Conservation (phyloP, 2,888 invertebrate genomes). For the Trissoscelio sp. region DNA sequence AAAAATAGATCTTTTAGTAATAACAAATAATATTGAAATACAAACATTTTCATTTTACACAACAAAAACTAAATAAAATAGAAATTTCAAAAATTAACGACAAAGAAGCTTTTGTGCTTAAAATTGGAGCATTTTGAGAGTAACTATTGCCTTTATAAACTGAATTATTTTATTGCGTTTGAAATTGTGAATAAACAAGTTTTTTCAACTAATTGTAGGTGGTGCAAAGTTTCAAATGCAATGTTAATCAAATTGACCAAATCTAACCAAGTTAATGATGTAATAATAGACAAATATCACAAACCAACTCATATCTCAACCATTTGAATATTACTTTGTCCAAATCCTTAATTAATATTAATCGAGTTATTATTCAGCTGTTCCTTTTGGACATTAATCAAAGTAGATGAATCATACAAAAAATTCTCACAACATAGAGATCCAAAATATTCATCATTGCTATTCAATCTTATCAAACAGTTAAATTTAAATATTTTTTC, state of each 20-base stretch:
- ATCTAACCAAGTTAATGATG: background rate
- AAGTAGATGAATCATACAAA: slow-evolving; percentile 29
- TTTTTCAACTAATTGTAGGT: slow-evolving; percentile 4
- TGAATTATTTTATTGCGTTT: background rate
- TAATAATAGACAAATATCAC: background rate
- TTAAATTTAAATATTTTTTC: too few species aligned
- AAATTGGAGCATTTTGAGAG: too few species aligned
- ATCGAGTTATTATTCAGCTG: slow-evolving; percentile 31
- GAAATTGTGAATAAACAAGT: too few species aligned
- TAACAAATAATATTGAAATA: too few species aligned
- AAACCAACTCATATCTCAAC: background rate
- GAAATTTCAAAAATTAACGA: too few species aligned
- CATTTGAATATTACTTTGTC: slow-evolving; percentile 28
- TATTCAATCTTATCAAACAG: too few species aligned
- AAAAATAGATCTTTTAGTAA: too few species aligned
- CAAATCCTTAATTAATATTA: slow-evolving; percentile 47
- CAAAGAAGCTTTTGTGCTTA: too few species aligned
- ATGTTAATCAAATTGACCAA: slow-evolving; percentile 22
- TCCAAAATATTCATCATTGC: background rate
- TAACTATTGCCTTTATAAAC: too few species aligned
- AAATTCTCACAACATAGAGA: background rate
- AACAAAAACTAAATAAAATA: too few species aligned
- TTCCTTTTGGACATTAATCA: slow-evolving; percentile 22
- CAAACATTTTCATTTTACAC: too few species aligned
- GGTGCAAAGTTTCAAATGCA: background rate